Evolutionary conservation across 2,797 vertebrate genomes (phyloP).

Genomic region (Merluccius polli): DNA sequence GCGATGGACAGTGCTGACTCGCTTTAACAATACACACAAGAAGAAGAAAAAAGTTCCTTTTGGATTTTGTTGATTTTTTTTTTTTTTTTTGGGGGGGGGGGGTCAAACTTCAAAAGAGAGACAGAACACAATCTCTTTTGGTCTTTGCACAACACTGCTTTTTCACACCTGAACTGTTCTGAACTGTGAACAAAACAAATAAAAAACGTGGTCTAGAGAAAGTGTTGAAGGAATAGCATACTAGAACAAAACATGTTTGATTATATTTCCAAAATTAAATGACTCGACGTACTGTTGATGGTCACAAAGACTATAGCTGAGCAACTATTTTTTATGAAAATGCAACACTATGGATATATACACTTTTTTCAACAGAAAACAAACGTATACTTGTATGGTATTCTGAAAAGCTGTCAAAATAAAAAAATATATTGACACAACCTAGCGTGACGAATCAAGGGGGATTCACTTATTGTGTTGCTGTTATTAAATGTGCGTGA

Average conservation of each 20-base stretch:
- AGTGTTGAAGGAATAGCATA: constrained; percentile 8
- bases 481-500: too few species aligned
- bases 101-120: constrained; percentile 40
- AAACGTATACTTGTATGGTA: constrained; percentile 98
- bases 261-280: constrained; percentile 43
- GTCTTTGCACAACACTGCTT: constrained; percentile 74
- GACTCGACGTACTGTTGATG: constrained; percentile 96
- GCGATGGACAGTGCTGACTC: neutral
- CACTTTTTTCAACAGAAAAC: constrained; percentile 97
- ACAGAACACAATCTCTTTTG: constrained; percentile 57
- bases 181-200: constrained; percentile 5
- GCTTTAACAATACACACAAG: neutral
- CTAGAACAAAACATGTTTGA: neutral
- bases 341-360: constrained; percentile 98
- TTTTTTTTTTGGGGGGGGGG: constrained; percentile 41
- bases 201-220: constrained; percentile 12
- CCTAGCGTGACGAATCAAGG: constrained; percentile 33
- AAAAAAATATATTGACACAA: constrained; percentile 82
- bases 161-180: constrained; percentile 72
- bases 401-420: constrained; percentile 94
- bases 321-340: constrained; percentile 99
- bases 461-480: too few species aligned
- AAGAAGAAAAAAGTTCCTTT: neutral
- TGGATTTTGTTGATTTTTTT: constrained; percentile 17
- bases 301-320: constrained; percentile 96